Evolutionary conservation across 2,113 vertebrate genomes (phyloP), one percentile per base, ranked within the genome.

Genomic region (Scortum barcoo): DNA sequence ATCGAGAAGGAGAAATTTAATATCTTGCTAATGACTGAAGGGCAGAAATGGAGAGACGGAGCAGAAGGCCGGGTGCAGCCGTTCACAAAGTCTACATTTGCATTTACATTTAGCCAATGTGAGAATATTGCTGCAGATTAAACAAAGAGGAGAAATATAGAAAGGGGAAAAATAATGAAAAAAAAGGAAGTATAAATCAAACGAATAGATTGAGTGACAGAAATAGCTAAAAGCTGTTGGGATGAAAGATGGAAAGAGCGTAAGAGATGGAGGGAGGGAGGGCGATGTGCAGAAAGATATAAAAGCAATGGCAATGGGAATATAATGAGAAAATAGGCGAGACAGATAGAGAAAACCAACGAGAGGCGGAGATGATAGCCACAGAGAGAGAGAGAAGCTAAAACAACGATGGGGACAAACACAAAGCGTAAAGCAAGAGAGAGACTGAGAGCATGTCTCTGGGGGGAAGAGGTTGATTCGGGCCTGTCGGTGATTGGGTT

Each of bases 401-500:
- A 85, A 75, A 83, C 38, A 50, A 51, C 5, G 24, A 77, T 6
- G 16, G 53, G 65, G 54, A 73, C 26, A 66, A 78, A 69, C 26
- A 62, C 5, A 48, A 65, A 76, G 63, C 48, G 56, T 62, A 80
- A 83, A 68, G 61, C 69, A 60, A 4, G 60, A 76, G 77, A 72
- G 79, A 56, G 36, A 81, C 54, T 11, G 42, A 79, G 76, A 88
- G 76, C 70, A 71, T 14, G 76, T 90, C 91, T 86, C 84, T 46
- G 65, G 61, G 71, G 58, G 78, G 62, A 30, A 38, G 73, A 66
- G 88, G 89, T 79, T 87, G 87, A 93, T 90, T 92, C 83, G 71
- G 81, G 76, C 76, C 88, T 66, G 65, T 72, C 51, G 60, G 73
- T 91, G 89, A 92, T 92, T 91, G 72, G 88, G 88, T 86, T 88